phyloP scores from a whole-genome alignment of 2,797 vertebrate species.

The Cirrhinus mrigala region DNA sequence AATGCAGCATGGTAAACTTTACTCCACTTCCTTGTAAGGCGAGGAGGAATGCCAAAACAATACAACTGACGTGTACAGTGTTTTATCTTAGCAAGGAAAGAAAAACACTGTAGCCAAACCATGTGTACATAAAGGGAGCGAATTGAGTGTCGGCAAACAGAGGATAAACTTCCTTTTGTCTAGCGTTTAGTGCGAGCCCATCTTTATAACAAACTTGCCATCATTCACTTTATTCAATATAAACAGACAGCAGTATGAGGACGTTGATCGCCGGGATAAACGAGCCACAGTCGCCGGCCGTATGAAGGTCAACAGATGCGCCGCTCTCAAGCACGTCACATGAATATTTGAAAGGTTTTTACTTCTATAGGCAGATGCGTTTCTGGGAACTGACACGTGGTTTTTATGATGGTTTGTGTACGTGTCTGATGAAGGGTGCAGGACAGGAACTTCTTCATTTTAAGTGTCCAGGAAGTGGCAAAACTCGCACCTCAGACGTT shows the following conservation, averaged over 20 bases:
- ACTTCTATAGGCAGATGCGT: background rate
- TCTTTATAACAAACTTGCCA: constrained; percentile 14
- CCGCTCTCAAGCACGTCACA: constrained; percentile 31
- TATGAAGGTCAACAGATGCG: constrained; percentile 44
- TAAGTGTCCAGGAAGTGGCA: constrained; percentile 15
- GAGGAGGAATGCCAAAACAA: background rate
- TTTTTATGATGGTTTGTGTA: background rate
- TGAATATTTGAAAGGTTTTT: constrained; percentile 43
- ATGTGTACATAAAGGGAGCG: constrained; percentile 28
- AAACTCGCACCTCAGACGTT: background rate
- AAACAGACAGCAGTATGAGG: constrained; percentile 8
- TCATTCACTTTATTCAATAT: background rate
- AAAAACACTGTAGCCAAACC: background rate
- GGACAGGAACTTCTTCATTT: background rate
- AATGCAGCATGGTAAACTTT: constrained; percentile 53
- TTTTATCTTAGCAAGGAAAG: background rate
- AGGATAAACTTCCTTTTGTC: constrained; percentile 34
- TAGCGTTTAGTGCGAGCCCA: background rate
- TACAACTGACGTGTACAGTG: constrained; percentile 11
- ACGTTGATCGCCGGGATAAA: constrained; percentile 51
- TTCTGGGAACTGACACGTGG: background rate
- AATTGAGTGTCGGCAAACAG: constrained; percentile 41
- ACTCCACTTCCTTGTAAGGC: constrained; percentile 56
- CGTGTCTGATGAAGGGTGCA: background rate
- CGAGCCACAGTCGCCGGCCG: background rate